Evolutionary conservation across 2,113 vertebrate species (phyloP).

Genomic region (Heterotilapia buettikoferi): DNA sequence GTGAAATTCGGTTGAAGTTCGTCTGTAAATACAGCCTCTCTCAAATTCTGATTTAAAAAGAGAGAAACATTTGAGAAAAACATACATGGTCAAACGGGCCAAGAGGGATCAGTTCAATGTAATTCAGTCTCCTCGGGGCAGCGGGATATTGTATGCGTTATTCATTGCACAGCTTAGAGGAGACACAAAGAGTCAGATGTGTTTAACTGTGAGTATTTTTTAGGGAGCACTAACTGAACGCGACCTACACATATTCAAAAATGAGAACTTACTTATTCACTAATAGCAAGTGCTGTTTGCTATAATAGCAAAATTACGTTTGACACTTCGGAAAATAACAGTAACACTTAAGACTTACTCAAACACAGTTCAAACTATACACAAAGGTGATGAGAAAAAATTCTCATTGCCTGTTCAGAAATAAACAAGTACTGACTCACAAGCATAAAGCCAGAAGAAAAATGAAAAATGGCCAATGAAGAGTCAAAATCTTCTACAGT

Average conservation of each 20-base stretch:
- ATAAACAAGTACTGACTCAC: neutral
- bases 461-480: neutral
- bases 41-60: neutral
- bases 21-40: neutral
- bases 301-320: neutral
- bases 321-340: neutral
- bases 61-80: neutral
- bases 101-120: neutral
- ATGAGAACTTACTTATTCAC: neutral
- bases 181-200: neutral
- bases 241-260: neutral
- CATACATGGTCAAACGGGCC: neutral
- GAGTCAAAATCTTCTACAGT: neutral
- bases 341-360: neutral
- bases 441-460: neutral
- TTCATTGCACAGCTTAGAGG: neutral
- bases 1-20: neutral
- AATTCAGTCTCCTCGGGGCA: neutral
- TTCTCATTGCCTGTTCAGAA: neutral
- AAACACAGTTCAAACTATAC: neutral
- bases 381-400: neutral
- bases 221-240: neutral
- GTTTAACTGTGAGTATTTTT: neutral
- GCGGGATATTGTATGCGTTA: neutral
- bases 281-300: neutral